These are phyloP conservation scores for Hippoglossus stenolepis DNA, from an alignment of 2,113 vertebrate genomes.

Conservation along the genomic window DNA sequence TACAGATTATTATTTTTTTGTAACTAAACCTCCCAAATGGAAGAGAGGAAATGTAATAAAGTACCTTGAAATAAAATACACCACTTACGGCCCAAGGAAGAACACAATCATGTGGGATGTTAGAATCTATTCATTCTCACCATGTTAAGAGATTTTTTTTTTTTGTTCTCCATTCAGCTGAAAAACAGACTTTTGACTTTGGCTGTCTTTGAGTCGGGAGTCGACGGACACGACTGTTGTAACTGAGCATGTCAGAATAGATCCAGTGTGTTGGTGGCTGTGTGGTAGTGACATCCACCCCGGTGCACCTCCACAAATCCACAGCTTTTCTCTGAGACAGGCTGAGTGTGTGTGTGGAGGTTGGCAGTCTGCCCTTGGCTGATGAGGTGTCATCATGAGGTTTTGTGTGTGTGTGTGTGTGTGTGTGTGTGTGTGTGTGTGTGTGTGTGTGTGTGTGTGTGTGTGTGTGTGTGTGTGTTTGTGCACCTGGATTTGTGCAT, in stretches of 20 bases:
- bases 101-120: too few species aligned
- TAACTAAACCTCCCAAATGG: too few species aligned
- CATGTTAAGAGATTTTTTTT: too few species aligned
- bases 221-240: conserved; percentile 3
- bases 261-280: conserved; percentile 37
- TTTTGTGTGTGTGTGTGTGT: conserved; percentile 30
- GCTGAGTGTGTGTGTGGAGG: conserved; percentile 57
- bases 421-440: conserved; percentile 31
- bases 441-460: conserved; percentile 17
- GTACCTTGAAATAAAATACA: neutral
- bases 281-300: conserved; percentile 48
- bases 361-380: conserved; percentile 67
- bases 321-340: conserved; percentile 62
- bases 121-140: neutral
- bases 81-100: neutral
- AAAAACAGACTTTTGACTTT: neutral
- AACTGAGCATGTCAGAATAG: conserved; percentile 45
- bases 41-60: neutral
- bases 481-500: conserved; percentile 47
- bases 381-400: conserved; percentile 62
- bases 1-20: too few species aligned
- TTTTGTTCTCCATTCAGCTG: neutral
- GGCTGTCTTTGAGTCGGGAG: neutral
- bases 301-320: conserved; percentile 52
- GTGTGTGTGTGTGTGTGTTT: conserved; percentile 1